These are phyloP conservation scores for Ceuthmochares aereus DNA, from an alignment of 2,113 vertebrate species.

Conservation along the genomic window DNA sequence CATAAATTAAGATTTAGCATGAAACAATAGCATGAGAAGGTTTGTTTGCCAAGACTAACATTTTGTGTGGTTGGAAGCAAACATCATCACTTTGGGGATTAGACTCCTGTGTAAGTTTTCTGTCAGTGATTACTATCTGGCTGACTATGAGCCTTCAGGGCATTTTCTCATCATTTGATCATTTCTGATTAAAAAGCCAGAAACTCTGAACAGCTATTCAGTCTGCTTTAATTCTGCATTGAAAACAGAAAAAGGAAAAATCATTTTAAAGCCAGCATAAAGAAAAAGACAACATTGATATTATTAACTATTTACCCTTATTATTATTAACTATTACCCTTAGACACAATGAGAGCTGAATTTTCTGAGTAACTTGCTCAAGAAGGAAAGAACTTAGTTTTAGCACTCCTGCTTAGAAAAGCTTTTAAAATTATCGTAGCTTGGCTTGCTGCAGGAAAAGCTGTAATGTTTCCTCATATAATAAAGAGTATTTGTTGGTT, in stretches of 20 bases:
- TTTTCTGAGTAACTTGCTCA: neutral
- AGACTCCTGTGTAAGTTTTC: neutral
- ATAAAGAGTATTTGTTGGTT: neutral
- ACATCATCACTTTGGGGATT: neutral
- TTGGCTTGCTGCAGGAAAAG: neutral
- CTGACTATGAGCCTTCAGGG: neutral
- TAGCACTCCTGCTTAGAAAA: neutral
- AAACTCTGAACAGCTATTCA: neutral
- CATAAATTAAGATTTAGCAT: neutral
- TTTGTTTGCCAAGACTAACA: neutral
- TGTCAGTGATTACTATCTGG: neutral
- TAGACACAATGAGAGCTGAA: neutral
- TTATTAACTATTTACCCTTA: neutral
- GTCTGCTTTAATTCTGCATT: neutral
- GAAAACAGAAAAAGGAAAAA: neutral
- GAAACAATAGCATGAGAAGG: neutral
- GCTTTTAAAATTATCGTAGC: neutral
- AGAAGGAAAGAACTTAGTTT: neutral
- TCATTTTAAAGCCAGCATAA: neutral
- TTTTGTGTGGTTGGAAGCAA: neutral
- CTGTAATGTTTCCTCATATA: neutral
- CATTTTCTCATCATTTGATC: neutral
- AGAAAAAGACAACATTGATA: neutral
- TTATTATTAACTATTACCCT: too few relatives aligned
- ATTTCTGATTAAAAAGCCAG: constrained; percentile 10